phyloP scores from a whole-genome alignment of 2,113 vertebrate genomes.

The Rostratula benghalensis region DNA sequence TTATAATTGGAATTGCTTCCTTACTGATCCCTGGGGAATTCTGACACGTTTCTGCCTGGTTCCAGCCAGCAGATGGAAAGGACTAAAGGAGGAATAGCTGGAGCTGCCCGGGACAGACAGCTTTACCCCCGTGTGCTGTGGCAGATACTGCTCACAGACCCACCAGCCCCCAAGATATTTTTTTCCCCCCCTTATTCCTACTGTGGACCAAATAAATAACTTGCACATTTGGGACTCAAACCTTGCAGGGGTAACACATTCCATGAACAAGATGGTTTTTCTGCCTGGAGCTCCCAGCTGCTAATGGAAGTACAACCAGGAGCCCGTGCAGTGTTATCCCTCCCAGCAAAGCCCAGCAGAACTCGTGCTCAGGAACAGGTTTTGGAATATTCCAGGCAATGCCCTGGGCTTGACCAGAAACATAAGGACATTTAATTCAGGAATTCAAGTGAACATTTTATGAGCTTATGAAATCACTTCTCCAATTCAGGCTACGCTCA shows the following conservation, averaged over 20 bases:
- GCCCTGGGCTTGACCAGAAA: neutral
- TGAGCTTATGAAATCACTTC: neutral
- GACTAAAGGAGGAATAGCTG: fast-evolving
- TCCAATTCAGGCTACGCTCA: neutral
- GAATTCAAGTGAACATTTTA: neutral
- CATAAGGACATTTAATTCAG: neutral
- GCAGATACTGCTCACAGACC: neutral
- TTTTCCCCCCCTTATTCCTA: neutral
- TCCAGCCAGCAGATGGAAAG: neutral
- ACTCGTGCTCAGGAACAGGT: neutral
- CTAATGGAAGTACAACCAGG: fast-evolving
- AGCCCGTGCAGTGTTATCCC: neutral
- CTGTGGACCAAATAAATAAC: neutral
- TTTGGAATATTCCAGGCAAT: neutral
- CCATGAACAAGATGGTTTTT: neutral
- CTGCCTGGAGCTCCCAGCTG: neutral
- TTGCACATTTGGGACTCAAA: neutral
- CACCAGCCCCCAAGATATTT: neutral
- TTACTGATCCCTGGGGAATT: neutral
- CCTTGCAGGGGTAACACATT: neutral
- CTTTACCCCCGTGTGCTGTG: neutral
- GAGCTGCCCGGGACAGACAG: neutral
- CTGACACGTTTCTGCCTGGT: neutral
- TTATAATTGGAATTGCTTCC: neutral
- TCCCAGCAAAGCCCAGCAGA: neutral